Percentiles rank a stretch among this genome's conserved stretches.
phyloP scores from a whole-genome alignment of 2,888 invertebrate species.

The Perdita meconis region DNA sequence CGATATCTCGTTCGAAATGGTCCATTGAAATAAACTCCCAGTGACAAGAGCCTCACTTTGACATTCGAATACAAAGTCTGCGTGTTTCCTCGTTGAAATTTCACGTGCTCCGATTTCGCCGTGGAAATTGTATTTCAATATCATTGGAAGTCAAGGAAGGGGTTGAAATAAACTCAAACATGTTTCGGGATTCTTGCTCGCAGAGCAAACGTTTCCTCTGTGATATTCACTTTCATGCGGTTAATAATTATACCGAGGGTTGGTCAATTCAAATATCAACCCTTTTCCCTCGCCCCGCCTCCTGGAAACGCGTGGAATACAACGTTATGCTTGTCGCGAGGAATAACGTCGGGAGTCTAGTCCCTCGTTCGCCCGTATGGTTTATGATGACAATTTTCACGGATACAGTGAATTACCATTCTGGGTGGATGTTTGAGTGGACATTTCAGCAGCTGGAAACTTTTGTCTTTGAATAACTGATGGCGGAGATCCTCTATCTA shows the following conservation, averaged over 20 bases:
- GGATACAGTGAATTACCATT: constrained; percentile 5
- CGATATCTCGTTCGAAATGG: constrained; percentile 4
- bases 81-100: constrained; percentile 24
- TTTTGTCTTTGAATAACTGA: not conserved
- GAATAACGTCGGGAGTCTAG: constrained; percentile 75
- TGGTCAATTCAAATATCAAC: constrained; percentile 68
- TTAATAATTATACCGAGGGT: constrained; percentile 73
- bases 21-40: not conserved
- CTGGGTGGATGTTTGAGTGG: too few species aligned
- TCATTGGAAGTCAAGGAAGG: constrained; percentile 10
- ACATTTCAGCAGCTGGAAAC: not conserved
- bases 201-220: constrained; percentile 53
- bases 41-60: constrained; percentile 18
- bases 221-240: constrained; percentile 59
- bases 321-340: constrained; percentile 66
- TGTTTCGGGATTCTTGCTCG: constrained; percentile 44
- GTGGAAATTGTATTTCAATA: constrained; percentile 23
- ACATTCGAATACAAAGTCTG: constrained; percentile 31
- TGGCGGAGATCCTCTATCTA: too few species aligned
- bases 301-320: constrained; percentile 49
- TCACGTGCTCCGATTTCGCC: constrained; percentile 21
- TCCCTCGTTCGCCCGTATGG: constrained; percentile 37
- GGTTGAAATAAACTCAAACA: constrained; percentile 59
- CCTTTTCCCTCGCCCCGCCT: constrained; percentile 4
- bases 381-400: not conserved